A percentile compares a stretch with the other conserved stretches of the same genome.
phyloP scores from a whole-genome alignment of 2,888 invertebrate species.

The Plebejus argus region DNA sequence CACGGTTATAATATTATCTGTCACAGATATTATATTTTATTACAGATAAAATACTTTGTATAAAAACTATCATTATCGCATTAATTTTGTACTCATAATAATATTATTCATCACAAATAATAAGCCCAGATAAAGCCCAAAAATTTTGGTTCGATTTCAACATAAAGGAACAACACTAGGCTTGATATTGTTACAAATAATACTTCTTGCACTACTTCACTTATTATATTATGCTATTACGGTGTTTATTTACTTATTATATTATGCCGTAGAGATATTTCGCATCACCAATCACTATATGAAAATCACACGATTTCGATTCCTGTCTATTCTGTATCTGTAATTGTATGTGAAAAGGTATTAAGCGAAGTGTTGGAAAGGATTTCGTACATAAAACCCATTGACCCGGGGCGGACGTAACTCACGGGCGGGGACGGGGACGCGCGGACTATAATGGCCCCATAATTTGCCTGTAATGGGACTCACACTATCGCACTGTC shows the following conservation, averaged over 20 bases:
- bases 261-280: too few species aligned
- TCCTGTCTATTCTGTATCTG: conserved; percentile 28
- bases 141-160: too few species aligned
- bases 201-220: too few species aligned
- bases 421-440: conserved; percentile 71
- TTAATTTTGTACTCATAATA: too few species aligned
- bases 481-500: conserved; percentile 78
- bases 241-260: too few species aligned
- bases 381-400: conserved; percentile 72
- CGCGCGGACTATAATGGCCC: conserved; percentile 74
- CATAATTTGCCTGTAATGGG: conserved; percentile 79
- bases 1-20: background rate
- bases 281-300: background rate
- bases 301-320: background rate
- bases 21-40: background rate
- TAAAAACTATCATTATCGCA: background rate
- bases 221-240: too few species aligned
- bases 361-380: conserved; percentile 48
- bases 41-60: background rate
- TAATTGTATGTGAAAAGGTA: conserved; percentile 35
- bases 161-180: too few species aligned
- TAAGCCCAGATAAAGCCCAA: too few species aligned
- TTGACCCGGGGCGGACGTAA: conserved; percentile 71
- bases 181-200: too few species aligned
- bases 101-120: too few species aligned